Base-by-base conservation (phyloP, 2,888 invertebrate species). In the Gandaritis pyraliata region DNA sequence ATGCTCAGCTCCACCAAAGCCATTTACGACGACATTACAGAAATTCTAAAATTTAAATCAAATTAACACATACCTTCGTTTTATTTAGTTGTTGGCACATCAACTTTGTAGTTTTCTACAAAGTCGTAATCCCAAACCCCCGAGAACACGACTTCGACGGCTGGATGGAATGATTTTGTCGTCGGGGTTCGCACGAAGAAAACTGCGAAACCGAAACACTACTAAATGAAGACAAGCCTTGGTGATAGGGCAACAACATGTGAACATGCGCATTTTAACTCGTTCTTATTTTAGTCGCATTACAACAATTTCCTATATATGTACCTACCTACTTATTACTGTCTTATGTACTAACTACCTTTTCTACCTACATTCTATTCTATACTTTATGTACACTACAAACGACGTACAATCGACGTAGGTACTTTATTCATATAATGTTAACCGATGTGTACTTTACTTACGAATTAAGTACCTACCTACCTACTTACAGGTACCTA, bases 151-250 rank as follows among this genome's bases (percentile, higher is more conserved):
- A 89, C 91, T 90, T 89, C 91, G 90, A 92, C 90, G 91, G 90
- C 91, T 91, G 91, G 91, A 91, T 92, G 91, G 91, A 92, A 92
- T 91, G 90, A 90, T 90, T 91, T 92, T 87, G 90, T 90, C 91
- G 90, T 88, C 90, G 90, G 84, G 85, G 85, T 85, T 85, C 86
- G 81, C 91, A 91, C 88, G 88, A 85, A 87, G 86, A 85, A 83
- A 41, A 51, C 63, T 83, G 76, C 77, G 71, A 80, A 82, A 86
- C 73, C 77, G 71, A 80, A 82, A 86, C 73, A 69, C 75, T 72
- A 74, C 82, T 75, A 79, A 84, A 79, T 81, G 68, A 76, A 81
- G 80, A 81, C 77, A 86, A 70, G 75, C 77, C 69, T 74, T 70
- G 41, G 50, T 70, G 50, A 53, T 52, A 61, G 66, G 66, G 68